Base-by-base conservation (phyloP, 2,797 vertebrate species). In the Hapalemur alaotrensis region DNA sequence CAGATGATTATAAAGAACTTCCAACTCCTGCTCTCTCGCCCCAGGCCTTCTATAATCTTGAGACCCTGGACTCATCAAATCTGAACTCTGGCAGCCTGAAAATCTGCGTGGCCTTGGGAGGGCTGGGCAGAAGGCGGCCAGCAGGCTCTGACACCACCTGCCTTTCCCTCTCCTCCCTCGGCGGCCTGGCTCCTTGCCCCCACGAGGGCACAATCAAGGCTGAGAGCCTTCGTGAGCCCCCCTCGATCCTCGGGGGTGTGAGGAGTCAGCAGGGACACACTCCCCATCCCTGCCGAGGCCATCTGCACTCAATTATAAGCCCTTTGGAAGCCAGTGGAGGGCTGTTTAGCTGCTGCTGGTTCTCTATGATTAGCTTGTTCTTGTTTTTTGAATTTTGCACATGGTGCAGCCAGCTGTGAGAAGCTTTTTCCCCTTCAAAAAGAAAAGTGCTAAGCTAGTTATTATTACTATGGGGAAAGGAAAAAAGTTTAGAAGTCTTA, bases 221-320 rank as follows among this genome's bases (percentile, higher is more conserved):
- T 78, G 48, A 50, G 70, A 63, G 73, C 48, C 76, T 94, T 89
- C 93, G 8, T 0, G 25, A 63, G 59, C 28, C 15, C 28, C 7
- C 12, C 15, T 57, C 15, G 28, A 72, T 61, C 80, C 92, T 90
- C 61, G 43, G 7, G 82, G 87, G 76, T 67, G 67, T 48, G 86
- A 88, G 41, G 30, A 94, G 50, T 95, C 92, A 46, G 87, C 85
- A 70, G 91, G 88, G 63, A 89, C 75, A 65, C 3, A 7, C 12
- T 43, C 63, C 14, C 38, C 57, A 43, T 57, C 63, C 89, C 50
- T 2, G 8, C 88, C 1, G 1, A 17, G 91, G 67, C 86, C 95
- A 98, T 95, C 97, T 97, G 97, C 54, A n/a, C 83, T 96, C 93
- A 89, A 96, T 98, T 92, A 95, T 20, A 43, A 85, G 90, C 59